phyloP scores from a whole-genome alignment of 2,888 invertebrate species.

The Caenorhabditis sinica region DNA sequence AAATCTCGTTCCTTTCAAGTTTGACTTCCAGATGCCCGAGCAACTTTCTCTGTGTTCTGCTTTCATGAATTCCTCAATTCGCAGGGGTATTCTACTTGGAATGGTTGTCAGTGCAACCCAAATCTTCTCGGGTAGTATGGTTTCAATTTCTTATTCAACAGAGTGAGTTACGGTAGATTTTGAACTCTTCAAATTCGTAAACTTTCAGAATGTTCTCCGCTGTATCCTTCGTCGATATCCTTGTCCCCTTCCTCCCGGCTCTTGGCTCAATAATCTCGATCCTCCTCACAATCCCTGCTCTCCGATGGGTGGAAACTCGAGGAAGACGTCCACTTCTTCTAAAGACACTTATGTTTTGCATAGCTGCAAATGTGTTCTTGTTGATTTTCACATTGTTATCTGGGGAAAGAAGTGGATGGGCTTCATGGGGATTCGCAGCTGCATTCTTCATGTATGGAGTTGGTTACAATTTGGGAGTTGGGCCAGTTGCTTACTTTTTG shows the following conservation, averaged over 20 bases:
- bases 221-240: slow-evolving; percentile 75
- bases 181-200: background rate
- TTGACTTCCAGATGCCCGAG: slow-evolving; percentile 67
- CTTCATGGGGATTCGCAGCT: slow-evolving; percentile 77
- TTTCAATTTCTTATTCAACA: slow-evolving; percentile 79
- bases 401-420: slow-evolving; percentile 71
- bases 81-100: slow-evolving; percentile 76
- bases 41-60: slow-evolving; percentile 73
- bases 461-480: slow-evolving; percentile 81
- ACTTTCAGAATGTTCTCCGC: slow-evolving; percentile 79
- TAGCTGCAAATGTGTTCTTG: slow-evolving; percentile 74
- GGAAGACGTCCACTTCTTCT: slow-evolving; percentile 78
- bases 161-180: slow-evolving; percentile 53
- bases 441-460: slow-evolving; percentile 80
- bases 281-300: slow-evolving; percentile 79
- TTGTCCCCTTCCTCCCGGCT: slow-evolving; percentile 79
- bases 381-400: slow-evolving; percentile 76
- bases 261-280: slow-evolving; percentile 78
- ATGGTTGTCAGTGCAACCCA: slow-evolving; percentile 79
- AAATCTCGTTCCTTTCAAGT: background rate
- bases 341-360: slow-evolving; percentile 77
- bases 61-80: slow-evolving; percentile 58
- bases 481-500: slow-evolving; percentile 80
- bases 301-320: slow-evolving; percentile 78
- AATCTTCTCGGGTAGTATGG: slow-evolving; percentile 80